Evolutionary conservation across 2,113 vertebrate species (phyloP), one percentile per base, ranked within the genome.

Genomic region (Toxostoma redivivum): DNA sequence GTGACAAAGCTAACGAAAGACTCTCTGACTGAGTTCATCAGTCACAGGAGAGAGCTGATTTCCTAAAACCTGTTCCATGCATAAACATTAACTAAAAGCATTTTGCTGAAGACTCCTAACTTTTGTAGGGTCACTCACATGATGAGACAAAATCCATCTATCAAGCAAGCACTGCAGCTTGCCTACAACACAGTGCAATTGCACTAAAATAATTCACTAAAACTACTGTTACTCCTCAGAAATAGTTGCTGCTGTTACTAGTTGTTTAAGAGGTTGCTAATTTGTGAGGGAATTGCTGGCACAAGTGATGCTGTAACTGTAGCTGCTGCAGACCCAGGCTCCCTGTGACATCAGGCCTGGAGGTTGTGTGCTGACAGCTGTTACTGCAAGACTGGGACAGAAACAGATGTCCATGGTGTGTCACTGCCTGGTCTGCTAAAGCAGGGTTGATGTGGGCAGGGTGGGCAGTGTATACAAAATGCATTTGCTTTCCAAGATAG

Each of bases 371-470:
- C 23, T 24, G 37, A 19, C 28, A 28, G 71, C 44, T 71, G 38
- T 23, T 23, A 4, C 18, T 51, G 27, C 48, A 50, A 13, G 42
- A 38, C 22, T 22, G 45, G 22, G 30, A 17, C 5, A 2, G 2
- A 56, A 50, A 14, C 9, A 18, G 50, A 8, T 28, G 6, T n/a
- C 60, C 37, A 15, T 4, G 3, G 22, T 3, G 1, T 15, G 57
- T 28, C 21, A 9, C 11, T 71, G 74, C n/a, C 33, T 83, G 15
- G 11, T 66, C 18, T 10, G 11, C 38, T 47, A 10, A 61, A 38
- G 79, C 0, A 0, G 12, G 12, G 8, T 47, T 2, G 2, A 7
- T 37, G 17, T 65, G 19, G 13, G 9, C 22, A 27, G 27, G 61
- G 58, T 65, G 19, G 13, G 9, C 20, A 27, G 27, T 64, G 58